phyloP scores from a whole-genome alignment of 2,113 vertebrate genomes.

The Grammomys surdaster region DNA sequence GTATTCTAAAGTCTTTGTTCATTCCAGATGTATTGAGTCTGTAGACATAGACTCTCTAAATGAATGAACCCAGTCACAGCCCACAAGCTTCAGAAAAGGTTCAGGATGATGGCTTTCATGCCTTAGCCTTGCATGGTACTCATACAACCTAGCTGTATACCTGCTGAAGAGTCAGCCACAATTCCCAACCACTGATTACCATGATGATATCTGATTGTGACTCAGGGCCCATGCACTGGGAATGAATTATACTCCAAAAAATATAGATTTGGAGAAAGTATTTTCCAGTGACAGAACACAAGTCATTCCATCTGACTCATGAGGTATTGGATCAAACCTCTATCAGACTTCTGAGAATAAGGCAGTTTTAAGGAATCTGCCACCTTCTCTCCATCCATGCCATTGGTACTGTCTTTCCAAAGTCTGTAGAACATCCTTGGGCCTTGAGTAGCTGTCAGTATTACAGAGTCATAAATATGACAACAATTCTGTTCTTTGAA shows the following conservation, averaged over 20 bases:
- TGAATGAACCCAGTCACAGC: not conserved
- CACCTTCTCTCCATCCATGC: not conserved
- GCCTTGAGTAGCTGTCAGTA: not conserved
- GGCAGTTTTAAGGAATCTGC: not conserved
- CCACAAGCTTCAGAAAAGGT: not conserved
- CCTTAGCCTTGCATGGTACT: not conserved
- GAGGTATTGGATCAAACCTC: not conserved
- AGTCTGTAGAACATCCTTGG: not conserved
- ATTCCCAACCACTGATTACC: not conserved
- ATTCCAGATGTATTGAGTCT: not conserved
- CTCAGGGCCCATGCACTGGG: not conserved
- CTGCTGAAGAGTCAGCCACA: not conserved
- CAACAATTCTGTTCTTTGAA: conserved; percentile 33
- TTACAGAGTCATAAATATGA: conserved; percentile 10
- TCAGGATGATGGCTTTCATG: not conserved
- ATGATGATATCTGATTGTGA: conserved; percentile 18
- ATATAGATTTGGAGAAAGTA: conserved; percentile 3
- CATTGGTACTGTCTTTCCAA: not conserved
- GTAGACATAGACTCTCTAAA: not conserved
- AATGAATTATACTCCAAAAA: not conserved
- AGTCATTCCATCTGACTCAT: not conserved
- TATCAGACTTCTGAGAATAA: not conserved
- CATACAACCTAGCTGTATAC: not conserved
- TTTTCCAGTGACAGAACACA: conserved; percentile 47
- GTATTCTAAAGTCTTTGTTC: not conserved